Conservation (phyloP, 2,888 invertebrate genomes). For the Sycophila texana region DNA sequence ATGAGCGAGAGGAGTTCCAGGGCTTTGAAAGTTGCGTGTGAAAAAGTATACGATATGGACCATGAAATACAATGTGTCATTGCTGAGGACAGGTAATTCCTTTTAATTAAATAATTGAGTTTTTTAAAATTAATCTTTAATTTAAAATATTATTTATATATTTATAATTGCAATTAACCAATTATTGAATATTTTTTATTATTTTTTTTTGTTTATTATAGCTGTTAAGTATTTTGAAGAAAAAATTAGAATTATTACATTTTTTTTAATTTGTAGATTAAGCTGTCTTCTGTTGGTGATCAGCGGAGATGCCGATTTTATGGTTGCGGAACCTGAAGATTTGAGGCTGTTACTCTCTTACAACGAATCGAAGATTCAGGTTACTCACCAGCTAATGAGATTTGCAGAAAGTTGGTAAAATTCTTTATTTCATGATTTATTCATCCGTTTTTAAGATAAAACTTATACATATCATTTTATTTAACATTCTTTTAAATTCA, state of each 20-base stretch:
- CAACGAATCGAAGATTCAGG: slow-evolving; percentile 76
- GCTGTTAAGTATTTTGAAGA: not conserved
- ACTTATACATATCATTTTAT: not conserved
- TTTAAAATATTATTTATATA: not conserved
- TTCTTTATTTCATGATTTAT: not conserved
- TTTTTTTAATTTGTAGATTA: slow-evolving; percentile 75
- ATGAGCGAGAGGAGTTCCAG: not conserved
- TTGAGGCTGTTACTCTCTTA: slow-evolving; percentile 83
- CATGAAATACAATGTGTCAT: slow-evolving; percentile 20
- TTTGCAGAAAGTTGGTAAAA: slow-evolving; percentile 32
- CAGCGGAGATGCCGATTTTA: slow-evolving; percentile 88
- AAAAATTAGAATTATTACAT: not conserved
- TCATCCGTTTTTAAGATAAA: not conserved
- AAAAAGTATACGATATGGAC: not conserved
- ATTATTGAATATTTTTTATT: not conserved
- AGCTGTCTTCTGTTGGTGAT: slow-evolving; percentile 88
- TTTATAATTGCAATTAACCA: not conserved
- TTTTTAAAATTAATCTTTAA: not conserved
- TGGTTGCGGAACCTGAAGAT: slow-evolving; percentile 90
- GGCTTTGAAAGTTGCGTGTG: not conserved
- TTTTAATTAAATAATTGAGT: not conserved
- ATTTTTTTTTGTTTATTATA: slow-evolving; percentile 15
- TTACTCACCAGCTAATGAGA: slow-evolving; percentile 74
- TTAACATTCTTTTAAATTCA: not conserved
- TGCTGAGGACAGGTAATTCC: slow-evolving; percentile 17